Conservation (phyloP, 2,113 vertebrate species). For the Hylia prasina region DNA sequence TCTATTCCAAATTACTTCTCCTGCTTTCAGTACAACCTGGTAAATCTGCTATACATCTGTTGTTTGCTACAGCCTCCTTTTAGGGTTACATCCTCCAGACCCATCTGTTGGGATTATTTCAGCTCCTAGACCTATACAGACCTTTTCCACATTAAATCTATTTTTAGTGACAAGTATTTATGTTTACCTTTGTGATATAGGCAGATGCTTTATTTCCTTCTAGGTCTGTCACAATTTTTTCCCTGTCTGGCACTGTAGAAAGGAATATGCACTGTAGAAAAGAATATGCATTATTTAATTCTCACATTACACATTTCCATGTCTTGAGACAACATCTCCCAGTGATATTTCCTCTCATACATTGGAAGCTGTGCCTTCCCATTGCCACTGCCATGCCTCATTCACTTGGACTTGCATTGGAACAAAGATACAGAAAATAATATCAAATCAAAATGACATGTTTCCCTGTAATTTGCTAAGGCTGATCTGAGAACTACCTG, state of each 20-base stretch:
- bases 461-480: neutral
- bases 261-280: neutral
- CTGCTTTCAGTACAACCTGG: neutral
- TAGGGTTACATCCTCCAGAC: neutral
- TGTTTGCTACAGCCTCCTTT: neutral
- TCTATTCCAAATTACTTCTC: neutral
- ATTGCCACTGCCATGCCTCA: neutral
- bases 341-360: neutral
- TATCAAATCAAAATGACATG: neutral
- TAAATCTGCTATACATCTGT: neutral
- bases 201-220: neutral
- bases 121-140: neutral
- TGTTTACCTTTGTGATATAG: neutral
- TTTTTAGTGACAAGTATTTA: neutral
- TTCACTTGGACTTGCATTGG: neutral
- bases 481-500: neutral
- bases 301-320: neutral
- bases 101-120: neutral
- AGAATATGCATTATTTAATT: neutral
- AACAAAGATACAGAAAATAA: neutral
- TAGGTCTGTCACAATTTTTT: neutral
- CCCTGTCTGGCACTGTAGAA: neutral
- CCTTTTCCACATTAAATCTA: neutral
- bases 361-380: neutral
- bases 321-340: neutral